These are phyloP conservation scores for Phylloscopus whistleri DNA, from an alignment of 2,113 vertebrate genomes.

Conservation along the genomic window DNA sequence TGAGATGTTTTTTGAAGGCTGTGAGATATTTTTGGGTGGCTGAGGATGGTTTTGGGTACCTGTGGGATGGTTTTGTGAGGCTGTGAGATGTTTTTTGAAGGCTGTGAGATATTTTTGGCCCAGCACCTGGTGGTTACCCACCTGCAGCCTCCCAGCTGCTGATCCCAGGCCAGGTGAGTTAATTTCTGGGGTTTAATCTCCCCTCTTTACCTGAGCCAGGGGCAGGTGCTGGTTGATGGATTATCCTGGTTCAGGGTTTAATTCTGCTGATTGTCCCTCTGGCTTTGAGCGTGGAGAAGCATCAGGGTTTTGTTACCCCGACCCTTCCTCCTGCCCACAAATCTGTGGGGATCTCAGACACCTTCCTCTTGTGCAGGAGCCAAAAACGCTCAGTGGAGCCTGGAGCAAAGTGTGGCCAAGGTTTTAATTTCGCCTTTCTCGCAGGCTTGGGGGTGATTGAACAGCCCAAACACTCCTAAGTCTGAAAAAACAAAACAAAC, in stretches of 20 bases:
- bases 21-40: too few relatives aligned
- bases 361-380: fast-evolving
- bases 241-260: not conserved
- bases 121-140: not conserved
- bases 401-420: not conserved
- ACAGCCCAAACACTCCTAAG: not conserved
- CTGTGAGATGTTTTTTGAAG: too few relatives aligned
- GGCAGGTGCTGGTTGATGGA: not conserved
- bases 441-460: not conserved
- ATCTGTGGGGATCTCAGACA: not conserved
- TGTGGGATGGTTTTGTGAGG: too few relatives aligned
- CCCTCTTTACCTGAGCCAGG: not conserved
- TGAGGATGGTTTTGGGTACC: too few relatives aligned
- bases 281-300: not conserved
- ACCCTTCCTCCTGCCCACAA: not conserved
- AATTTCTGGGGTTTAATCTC: not conserved
- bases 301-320: not conserved
- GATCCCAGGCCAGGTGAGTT: not conserved
- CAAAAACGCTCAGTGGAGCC: not conserved
- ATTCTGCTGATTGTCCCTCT: not conserved
- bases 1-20: too few relatives aligned
- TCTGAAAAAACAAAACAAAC: too few relatives aligned
- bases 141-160: not conserved
- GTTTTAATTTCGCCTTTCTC: not conserved
- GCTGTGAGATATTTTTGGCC: too few relatives aligned